Conservation (phyloP, 2,888 invertebrate species). For the Yponomeuta evonymella region DNA sequence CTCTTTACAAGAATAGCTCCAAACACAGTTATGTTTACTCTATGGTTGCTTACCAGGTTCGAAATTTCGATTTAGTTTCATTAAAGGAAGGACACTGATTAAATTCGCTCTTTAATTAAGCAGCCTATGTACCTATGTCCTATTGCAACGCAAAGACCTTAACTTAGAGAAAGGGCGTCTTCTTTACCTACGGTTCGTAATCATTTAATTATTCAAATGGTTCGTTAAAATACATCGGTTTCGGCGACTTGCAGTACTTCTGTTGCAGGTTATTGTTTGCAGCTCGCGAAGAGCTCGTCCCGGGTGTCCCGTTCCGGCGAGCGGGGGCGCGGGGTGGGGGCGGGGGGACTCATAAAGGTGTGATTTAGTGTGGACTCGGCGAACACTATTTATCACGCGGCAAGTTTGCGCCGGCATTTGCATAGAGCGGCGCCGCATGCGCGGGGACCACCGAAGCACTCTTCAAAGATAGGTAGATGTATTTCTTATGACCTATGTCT, state of each 20-base stretch:
- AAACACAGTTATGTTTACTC: too few species aligned
- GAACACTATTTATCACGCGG: slow-evolving; percentile 37
- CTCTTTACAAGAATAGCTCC: too few species aligned
- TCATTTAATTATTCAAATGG: too few species aligned
- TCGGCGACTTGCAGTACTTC: not conserved
- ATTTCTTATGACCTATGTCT: not conserved
- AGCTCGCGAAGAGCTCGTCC: not conserved
- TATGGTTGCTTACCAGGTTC: too few species aligned
- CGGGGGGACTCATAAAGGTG: slow-evolving; percentile 34
- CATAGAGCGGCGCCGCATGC: slow-evolving; percentile 11
- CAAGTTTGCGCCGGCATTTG: slow-evolving; percentile 17
- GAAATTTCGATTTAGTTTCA: too few species aligned
- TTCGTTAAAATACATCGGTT: not conserved
- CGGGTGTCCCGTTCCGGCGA: not conserved
- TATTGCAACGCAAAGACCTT: too few species aligned
- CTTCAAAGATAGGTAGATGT: not conserved
- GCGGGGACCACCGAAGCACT: not conserved
- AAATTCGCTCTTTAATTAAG: too few species aligned
- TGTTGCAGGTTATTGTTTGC: not conserved
- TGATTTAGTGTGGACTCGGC: slow-evolving; percentile 37
- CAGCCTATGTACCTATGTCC: too few species aligned
- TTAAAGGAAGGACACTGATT: too few species aligned
- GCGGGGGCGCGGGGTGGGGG: slow-evolving; percentile 22
- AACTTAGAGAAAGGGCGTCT: too few species aligned
- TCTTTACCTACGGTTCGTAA: too few species aligned